A percentile compares a stretch with the other conserved stretches of the same genome.
Conservation (phyloP, 2,888 invertebrate genomes). For the Cylindroiulus punctatus region DNA sequence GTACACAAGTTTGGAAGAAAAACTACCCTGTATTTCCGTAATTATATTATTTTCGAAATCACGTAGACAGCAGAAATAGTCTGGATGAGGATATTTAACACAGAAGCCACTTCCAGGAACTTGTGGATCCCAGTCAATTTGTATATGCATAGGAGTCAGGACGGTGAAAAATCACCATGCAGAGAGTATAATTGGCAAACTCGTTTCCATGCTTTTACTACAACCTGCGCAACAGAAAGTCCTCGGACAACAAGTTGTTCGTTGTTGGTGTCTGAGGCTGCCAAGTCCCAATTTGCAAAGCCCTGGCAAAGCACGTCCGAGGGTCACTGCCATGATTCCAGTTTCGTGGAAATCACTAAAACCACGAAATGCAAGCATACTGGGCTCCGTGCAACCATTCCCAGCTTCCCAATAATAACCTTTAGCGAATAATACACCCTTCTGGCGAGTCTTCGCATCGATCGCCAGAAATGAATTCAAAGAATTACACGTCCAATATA, state of each 20-base stretch:
- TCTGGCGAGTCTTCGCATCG: constrained; percentile 32
- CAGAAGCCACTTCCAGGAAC: too few species aligned
- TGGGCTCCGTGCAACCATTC: not conserved
- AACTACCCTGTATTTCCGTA: too few species aligned
- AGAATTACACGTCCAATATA: constrained; percentile 7
- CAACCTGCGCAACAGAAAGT: not conserved
- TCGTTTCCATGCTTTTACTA: not conserved
- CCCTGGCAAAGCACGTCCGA: not conserved
- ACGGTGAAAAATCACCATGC: too few species aligned
- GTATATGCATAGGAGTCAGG: too few species aligned
- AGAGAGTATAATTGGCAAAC: not conserved
- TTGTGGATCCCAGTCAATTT: too few species aligned
- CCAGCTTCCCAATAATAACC: constrained; percentile 14
- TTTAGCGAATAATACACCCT: constrained; percentile 29
- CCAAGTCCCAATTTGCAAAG: not conserved
- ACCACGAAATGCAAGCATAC: not conserved
- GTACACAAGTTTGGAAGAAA: too few species aligned
- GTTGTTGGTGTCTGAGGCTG: not conserved
- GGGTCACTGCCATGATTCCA: not conserved
- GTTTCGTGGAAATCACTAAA: not conserved
- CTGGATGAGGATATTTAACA: too few species aligned
- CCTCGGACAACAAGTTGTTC: not conserved
- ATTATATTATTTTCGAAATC: too few species aligned
- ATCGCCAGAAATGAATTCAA: constrained; percentile 35
- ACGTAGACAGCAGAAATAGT: too few species aligned